A percentile compares a stretch with the other conserved stretches of the same genome.
phyloP scores from a whole-genome alignment of 2,797 vertebrate species.

The Hippopotamyrus pictus region DNA sequence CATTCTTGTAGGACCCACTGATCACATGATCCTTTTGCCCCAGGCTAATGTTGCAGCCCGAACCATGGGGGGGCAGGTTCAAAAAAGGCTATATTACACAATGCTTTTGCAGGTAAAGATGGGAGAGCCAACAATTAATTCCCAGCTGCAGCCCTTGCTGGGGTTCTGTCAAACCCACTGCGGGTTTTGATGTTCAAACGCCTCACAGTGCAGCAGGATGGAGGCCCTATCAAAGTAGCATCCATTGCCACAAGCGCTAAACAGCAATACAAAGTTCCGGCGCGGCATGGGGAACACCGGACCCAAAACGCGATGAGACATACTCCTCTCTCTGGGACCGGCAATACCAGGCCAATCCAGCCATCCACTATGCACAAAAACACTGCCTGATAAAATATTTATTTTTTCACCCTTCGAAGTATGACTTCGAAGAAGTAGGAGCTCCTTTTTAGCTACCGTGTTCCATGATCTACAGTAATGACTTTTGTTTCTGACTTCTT shows the following conservation, averaged over 20 bases:
- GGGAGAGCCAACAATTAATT: background rate
- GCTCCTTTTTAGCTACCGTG: background rate
- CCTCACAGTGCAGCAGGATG: background rate
- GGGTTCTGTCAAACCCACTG: background rate
- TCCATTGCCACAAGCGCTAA: background rate
- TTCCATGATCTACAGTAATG: slow-evolving; percentile 31
- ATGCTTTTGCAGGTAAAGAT: background rate
- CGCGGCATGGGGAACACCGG: background rate
- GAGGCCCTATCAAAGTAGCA: background rate
- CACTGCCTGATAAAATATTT: background rate
- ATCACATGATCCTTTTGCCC: background rate
- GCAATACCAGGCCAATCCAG: background rate
- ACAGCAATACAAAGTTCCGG: background rate
- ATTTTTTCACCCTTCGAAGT: background rate
- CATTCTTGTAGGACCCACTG: background rate
- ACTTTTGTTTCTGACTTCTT: slow-evolving; percentile 30
- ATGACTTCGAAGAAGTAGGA: background rate
- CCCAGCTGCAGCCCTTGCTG: background rate
- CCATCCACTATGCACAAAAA: background rate
- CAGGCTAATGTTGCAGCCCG: background rate
- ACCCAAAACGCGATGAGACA: background rate
- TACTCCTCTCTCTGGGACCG: background rate
- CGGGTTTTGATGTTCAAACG: background rate
- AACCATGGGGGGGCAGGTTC: background rate
- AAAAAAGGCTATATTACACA: background rate